phyloP scores from a whole-genome alignment of 1,140 invertebrate genomes.

The Amphibalanus amphitrite region DNA sequence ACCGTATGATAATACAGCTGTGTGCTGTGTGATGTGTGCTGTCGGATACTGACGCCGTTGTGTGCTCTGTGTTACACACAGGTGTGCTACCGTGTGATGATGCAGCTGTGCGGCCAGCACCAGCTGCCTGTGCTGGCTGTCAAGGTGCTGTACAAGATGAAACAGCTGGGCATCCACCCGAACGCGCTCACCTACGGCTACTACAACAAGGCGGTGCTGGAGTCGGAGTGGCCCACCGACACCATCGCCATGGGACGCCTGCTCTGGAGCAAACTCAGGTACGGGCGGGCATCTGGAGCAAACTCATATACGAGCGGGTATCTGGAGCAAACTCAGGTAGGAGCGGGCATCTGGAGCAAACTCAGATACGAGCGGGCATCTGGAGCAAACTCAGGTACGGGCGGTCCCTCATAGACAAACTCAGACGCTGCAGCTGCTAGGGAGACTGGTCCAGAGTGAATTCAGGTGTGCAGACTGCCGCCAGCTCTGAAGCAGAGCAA shows the following conservation, averaged over 20 bases:
- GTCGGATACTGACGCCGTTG: conserved; percentile 79
- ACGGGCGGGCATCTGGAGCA: too few relatives aligned
- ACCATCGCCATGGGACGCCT: conserved; percentile 61
- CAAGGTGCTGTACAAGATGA: conserved; percentile 88
- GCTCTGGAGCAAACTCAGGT: conserved; percentile 76
- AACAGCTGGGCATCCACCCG: conserved; percentile 76
- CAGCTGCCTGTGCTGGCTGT: conserved; percentile 86
- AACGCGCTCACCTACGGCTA: conserved; percentile 96
- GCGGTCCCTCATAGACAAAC: conserved; percentile 64
- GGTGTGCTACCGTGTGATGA: conserved; percentile 94
- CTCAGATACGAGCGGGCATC: conserved; percentile 31
- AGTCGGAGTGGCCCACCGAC: conserved; percentile 83
- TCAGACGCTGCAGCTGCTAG: too few relatives aligned
- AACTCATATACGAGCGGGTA: conserved; percentile 52
- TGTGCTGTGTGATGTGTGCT: conserved; percentile 89
- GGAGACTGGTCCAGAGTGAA: too few relatives aligned
- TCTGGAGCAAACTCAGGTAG: conserved; percentile 35
- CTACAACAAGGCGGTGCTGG: conserved; percentile 65
- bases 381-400: conserved; percentile 24
- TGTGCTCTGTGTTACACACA: conserved; percentile 48
- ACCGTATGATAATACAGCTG: conserved; percentile 94
- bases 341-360: conserved; percentile 60
- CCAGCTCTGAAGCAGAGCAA: too few relatives aligned
- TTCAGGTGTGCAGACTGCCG: too few relatives aligned
- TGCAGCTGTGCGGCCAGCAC: conserved; percentile 93